Conservation (phyloP, 1,140 invertebrate species). For the Chironomus striatipennis region DNA sequence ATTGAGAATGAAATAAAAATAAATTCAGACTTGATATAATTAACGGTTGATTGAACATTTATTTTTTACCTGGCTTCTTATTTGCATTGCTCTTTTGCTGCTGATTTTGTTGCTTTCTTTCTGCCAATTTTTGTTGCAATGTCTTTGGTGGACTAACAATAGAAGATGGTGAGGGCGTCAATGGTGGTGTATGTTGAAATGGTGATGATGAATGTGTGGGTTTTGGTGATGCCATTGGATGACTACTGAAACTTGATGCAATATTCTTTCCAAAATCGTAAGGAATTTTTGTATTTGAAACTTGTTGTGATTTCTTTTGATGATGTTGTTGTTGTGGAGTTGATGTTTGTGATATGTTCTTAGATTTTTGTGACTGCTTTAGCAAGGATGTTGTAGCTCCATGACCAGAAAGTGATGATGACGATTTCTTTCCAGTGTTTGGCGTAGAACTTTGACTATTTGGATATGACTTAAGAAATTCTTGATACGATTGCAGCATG, state of each 20-base stretch:
- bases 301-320: neutral
- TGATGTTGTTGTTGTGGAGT: neutral
- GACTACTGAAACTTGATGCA: conserved; percentile 5
- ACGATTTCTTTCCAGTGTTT: too few species aligned
- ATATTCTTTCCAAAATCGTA: conserved; percentile 11
- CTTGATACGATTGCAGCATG: neutral
- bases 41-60: neutral
- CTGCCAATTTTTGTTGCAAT: conserved; percentile 50
- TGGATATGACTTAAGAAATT: neutral
- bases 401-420: too few species aligned
- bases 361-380: neutral
- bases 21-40: neutral
- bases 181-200: conserved; percentile 10
- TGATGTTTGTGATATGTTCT: neutral
- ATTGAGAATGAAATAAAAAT: conserved; percentile 10
- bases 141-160: conserved; percentile 47
- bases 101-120: conserved; percentile 42
- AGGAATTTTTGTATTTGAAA: neutral
- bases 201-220: neutral
- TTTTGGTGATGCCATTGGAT: neutral
- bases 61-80: conserved; percentile 7
- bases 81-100: neutral
- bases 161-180: neutral
- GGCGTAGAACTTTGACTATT: too few species aligned
- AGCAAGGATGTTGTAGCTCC: neutral